Evolutionary conservation across 2,888 invertebrate species (phyloP).

Genomic region (Plebejus argus): DNA sequence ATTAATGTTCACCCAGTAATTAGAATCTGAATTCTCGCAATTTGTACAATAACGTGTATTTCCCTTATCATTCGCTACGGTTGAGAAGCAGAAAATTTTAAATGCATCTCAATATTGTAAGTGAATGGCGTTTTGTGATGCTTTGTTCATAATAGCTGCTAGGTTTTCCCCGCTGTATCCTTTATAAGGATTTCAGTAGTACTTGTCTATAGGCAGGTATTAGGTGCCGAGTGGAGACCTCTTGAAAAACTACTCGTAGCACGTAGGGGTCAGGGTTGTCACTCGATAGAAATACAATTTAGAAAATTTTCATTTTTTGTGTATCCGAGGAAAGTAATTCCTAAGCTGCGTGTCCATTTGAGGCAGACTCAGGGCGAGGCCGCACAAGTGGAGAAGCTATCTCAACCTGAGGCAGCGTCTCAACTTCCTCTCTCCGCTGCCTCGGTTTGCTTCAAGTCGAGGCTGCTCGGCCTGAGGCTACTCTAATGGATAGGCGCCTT

Average conservation of each 20-base stretch:
- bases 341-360: no score
- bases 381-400: no score
- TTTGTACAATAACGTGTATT: neutral
- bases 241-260: neutral
- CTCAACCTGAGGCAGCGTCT: no score
- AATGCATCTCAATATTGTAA: conserved; percentile 2
- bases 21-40: neutral
- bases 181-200: neutral
- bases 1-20: neutral
- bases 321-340: no score
- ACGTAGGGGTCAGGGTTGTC: neutral
- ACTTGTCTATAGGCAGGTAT: neutral
- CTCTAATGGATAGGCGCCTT: no score
- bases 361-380: no score
- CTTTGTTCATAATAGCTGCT: neutral
- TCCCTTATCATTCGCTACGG: neutral
- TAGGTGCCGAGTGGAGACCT: neutral
- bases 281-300: neutral
- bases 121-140: neutral
- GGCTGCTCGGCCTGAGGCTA: no score
- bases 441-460: no score
- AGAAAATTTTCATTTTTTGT: no score
- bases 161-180: neutral
- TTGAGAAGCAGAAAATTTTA: conserved; percentile 1
- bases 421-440: no score